phyloP scores from a whole-genome alignment of 2,113 vertebrate species.

The Callithrix jacchus region DNA sequence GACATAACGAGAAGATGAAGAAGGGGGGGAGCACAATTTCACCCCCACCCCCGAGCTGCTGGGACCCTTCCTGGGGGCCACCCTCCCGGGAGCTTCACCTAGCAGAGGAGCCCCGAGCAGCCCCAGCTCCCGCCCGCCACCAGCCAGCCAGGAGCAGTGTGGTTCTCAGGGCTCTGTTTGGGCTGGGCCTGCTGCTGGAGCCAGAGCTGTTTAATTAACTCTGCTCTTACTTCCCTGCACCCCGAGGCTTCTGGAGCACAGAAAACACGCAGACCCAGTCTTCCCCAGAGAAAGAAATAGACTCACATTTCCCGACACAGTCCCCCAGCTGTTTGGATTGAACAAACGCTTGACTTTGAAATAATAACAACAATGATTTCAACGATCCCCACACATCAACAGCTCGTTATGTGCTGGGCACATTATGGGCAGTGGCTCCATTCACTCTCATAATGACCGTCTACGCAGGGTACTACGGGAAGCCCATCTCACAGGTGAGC shows the following conservation, averaged over 20 bases:
- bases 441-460: accelerated
- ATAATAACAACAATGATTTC: accelerated
- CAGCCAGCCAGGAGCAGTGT: accelerated
- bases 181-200: neutral
- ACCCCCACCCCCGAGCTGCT: neutral
- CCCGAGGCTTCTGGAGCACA: conserved; percentile 47
- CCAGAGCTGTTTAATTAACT: conserved; percentile 59
- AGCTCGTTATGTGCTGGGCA: accelerated
- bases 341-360: neutral
- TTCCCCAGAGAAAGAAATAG: conserved; percentile 48
- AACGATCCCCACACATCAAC: accelerated
- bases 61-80: accelerated
- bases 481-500: neutral
- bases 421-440: accelerated
- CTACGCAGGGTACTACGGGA: accelerated
- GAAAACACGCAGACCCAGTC: neutral
- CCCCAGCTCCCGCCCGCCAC: accelerated
- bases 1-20: neutral
- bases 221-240: neutral
- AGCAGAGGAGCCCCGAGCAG: accelerated
- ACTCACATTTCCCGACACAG: neutral
- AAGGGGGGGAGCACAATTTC: accelerated
- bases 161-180: accelerated
- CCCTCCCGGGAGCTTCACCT: accelerated
- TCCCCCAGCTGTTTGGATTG: neutral